Base-by-base conservation (phyloP, 2,113 vertebrate genomes). In the Spermophilus dauricus region DNA sequence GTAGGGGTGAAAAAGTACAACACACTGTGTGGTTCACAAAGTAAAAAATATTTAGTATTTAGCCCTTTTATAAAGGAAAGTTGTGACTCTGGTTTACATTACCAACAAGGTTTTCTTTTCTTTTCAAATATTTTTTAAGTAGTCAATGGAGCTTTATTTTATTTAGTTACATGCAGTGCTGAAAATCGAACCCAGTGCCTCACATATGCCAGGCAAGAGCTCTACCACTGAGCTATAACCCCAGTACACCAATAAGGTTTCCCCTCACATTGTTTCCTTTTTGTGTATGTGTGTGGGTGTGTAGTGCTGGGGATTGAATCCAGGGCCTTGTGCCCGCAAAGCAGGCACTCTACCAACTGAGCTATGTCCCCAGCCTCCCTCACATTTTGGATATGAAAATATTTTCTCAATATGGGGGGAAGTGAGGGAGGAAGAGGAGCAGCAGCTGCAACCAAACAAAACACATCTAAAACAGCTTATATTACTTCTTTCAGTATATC, bases 361-460 rank as follows among this genome's bases (percentile, higher is more conserved):
- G 20, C 20, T 58, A 22, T 20, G 22, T 20, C 20, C 56, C 56
- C 56, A 58, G 56, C 56, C 20, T 48, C n/a, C n/a, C 45, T 75
- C 72, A 61, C 58, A 96, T 77, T 80, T 75, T 92, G 39, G 58
- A 89, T 30, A 3, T 91, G 26, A 93, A 94, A 93, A 86, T 69
- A 88, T 51, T 92, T 96, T 72, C 63, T 67, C 58, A 90, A 90
- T 9, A 69, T 65, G 13, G 16, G 17, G 5, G 6, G 22, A 11
- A 2, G 48, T 51, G 42, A 34, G 20, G 58, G 1, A 48, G 3
- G 58, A 26, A 4, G n/a, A 32, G 10, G 4, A 26, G 13, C 45
- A 63, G 39, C 7, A 63, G n/a, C 4, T 77, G 16, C 69, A 96
- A 70, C 8, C 48, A 83, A 88, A 73, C 73, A 94, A 86, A 75